A percentile compares a stretch with the other conserved stretches of the same genome.
Conservation (phyloP, 1,140 invertebrate species). For the Anastrepha ludens region DNA sequence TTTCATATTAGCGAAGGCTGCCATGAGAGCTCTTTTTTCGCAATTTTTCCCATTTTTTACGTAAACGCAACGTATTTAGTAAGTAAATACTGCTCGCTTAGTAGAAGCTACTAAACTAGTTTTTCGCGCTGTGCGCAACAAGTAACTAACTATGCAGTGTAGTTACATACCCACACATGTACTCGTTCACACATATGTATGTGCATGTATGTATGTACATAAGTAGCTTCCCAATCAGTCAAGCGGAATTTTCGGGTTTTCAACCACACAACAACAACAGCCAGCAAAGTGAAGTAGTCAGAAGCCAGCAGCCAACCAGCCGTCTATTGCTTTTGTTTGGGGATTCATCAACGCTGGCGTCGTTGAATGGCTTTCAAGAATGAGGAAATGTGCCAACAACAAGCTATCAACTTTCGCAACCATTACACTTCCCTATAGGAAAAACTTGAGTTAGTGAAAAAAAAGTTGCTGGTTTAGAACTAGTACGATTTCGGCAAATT, state of each 20-base stretch:
- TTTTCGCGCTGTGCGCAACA: neutral
- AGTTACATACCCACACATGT: neutral
- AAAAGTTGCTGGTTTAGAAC: too few species aligned
- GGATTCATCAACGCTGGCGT: neutral
- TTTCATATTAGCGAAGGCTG: neutral
- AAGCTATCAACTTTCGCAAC: neutral
- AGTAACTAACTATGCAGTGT: neutral
- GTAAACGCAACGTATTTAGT: neutral
- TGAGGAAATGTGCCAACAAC: constrained; percentile 31
- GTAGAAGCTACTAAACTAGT: constrained; percentile 6
- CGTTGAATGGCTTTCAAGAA: neutral
- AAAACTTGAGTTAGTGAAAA: too few species aligned
- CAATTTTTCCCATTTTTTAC: neutral
- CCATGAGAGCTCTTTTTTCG: neutral
- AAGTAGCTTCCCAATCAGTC: constrained; percentile 17
- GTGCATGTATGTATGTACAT: neutral
- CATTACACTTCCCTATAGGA: neutral
- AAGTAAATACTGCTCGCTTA: neutral
- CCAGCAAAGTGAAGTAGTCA: neutral
- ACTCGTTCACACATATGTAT: neutral
- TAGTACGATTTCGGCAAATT: too few species aligned
- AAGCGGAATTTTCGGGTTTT: neutral
- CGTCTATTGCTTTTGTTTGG: neutral
- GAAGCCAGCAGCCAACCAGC: neutral
- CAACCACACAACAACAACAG: neutral